These are phyloP conservation scores for Timandra comae DNA, from an alignment of 2,888 invertebrate species.

Conservation along the genomic window DNA sequence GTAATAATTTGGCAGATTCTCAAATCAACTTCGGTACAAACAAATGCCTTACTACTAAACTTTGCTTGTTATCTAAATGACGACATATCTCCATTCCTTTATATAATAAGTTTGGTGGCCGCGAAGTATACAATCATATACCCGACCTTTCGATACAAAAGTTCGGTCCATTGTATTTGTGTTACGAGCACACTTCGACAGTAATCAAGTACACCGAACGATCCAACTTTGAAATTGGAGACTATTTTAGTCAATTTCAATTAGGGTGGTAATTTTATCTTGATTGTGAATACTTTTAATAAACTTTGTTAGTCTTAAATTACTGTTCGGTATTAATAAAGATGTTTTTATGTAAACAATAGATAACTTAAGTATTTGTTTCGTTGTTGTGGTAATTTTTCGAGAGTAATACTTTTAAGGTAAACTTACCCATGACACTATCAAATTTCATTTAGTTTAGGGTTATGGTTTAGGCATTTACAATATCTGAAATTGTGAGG, in stretches of 20 bases:
- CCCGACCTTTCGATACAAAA: neutral
- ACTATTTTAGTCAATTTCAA: neutral
- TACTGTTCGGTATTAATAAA: too few species aligned
- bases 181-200: too few species aligned
- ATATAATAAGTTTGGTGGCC: conserved; percentile 57
- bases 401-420: too few species aligned
- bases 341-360: too few species aligned
- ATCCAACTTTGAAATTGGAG: neutral
- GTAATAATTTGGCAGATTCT: conserved; percentile 31
- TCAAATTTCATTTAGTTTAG: too few species aligned
- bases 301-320: neutral
- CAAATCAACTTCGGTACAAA: conserved; percentile 38
- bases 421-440: too few species aligned
- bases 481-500: too few species aligned
- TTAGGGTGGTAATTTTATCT: conserved; percentile 1
- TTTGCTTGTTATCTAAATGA: conserved; percentile 71
- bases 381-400: too few species aligned
- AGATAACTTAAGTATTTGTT: too few species aligned
- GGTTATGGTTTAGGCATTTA: too few species aligned
- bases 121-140: conserved; percentile 3
- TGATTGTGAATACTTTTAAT: neutral
- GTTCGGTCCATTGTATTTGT: too few species aligned
- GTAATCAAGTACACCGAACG: too few species aligned
- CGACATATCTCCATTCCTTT: conserved; percentile 59
- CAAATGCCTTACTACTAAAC: conserved; percentile 36